Conservation (phyloP, 1,140 invertebrate species). For the Heterodera carotae region DNA sequence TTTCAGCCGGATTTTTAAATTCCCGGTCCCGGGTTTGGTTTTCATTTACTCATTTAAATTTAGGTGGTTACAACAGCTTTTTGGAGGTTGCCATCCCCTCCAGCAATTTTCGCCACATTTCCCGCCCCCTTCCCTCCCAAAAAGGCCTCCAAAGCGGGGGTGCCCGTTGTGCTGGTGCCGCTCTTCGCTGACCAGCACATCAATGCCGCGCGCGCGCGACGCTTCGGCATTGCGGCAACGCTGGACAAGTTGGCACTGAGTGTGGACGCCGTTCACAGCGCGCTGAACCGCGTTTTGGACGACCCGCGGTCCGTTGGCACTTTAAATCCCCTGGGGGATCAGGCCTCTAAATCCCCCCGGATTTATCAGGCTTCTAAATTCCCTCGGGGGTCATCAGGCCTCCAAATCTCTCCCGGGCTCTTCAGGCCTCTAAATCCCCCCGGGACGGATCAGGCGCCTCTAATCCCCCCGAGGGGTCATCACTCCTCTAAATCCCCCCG, state of each 20-base stretch:
- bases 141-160: conserved; percentile 56
- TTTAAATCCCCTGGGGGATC: background rate
- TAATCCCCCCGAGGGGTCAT: no score
- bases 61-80: conserved; percentile 63
- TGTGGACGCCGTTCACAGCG: conserved; percentile 44
- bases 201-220: conserved; percentile 60
- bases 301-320: conserved; percentile 36
- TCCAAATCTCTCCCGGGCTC: no score
- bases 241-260: conserved; percentile 53
- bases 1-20: background rate
- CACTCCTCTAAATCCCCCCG: conserved; percentile 22
- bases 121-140: no score
- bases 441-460: no score
- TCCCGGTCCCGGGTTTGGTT: background rate
- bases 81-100: conserved; percentile 39
- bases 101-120: no score
- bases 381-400: background rate
- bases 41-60: background rate
- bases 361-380: no score
- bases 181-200: conserved; percentile 64
- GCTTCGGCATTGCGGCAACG: conserved; percentile 52
- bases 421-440: conserved; percentile 57
- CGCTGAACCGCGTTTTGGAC: conserved; percentile 47
- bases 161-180: conserved; percentile 63
- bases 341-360: no score